Percentiles rank a stretch among this genome's conserved stretches.
Evolutionary conservation across 2,113 vertebrate species (phyloP).

Genomic region (Trematomus loennbergii): DNA sequence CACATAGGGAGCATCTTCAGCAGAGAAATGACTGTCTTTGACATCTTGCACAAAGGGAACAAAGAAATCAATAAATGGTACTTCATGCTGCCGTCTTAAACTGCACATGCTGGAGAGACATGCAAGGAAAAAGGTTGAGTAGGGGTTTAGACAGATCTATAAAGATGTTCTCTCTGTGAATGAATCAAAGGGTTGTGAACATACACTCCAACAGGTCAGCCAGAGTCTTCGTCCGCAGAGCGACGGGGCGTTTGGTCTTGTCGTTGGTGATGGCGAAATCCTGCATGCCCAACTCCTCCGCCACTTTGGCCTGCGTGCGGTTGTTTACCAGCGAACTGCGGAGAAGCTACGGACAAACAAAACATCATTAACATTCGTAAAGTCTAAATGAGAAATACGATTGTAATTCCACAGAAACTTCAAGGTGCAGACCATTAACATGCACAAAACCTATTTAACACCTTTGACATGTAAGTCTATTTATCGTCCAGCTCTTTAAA

Average conservation of each 20-base stretch:
- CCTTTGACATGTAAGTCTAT: no score
- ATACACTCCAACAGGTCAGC: conserved; percentile 97
- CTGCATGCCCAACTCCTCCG: conserved; percentile 98
- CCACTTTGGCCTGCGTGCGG: conserved; percentile 98
- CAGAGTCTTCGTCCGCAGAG: conserved; percentile 95
- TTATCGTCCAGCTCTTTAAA: no score
- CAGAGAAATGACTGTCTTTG: conserved; percentile 46
- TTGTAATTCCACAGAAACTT: no score
- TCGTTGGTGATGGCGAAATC: conserved; percentile 99
- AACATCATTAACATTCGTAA: no score
- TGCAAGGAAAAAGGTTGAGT: neutral
- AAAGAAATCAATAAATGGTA: conserved; percentile 39
- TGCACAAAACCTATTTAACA: no score
- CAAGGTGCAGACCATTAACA: no score
- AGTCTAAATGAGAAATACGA: no score
- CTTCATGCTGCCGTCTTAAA: conserved; percentile 38
- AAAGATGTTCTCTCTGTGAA: neutral
- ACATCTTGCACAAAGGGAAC: conserved; percentile 48
- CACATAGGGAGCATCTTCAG: conserved; percentile 16
- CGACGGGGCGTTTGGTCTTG: conserved; percentile 96
- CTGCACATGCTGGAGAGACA: neutral
- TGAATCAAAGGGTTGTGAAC: conserved; percentile 56
- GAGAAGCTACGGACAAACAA: conserved; percentile 85
- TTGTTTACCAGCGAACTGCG: conserved; percentile 98
- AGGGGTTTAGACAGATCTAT: neutral